Base-by-base conservation (phyloP, 2,113 vertebrate genomes). In the Amblyopsis rosae region DNA sequence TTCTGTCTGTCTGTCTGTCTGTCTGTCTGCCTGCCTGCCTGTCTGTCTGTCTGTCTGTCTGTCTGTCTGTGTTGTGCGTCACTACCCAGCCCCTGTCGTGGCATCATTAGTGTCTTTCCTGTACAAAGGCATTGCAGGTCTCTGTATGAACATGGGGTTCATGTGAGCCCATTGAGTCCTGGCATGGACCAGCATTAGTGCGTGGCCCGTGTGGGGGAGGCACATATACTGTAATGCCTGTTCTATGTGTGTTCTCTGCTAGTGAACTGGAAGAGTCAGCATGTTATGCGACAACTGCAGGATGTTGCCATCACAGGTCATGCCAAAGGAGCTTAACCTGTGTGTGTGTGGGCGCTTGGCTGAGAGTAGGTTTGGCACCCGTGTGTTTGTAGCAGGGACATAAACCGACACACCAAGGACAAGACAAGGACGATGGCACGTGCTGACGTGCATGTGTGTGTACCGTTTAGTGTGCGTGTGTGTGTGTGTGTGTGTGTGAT, bases 281-380 rank as follows among this genome's bases (percentile, higher is more conserved):
- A 47, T 58, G 19, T 56, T 54, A 61, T 49, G 69, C 26, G 62
- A 33, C 61, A 60, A n/a, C 35, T 41, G 35, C 56, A 41, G 26
- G 64, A 70, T 63, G 48, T 59, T 76, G 70, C 69, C 73, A 49
- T 65, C 63, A 70, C 15, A 65, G 35, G 47, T 67, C 41, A 79
- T 41, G 12, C 46, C 9, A 8, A 79, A 73, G 54, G 1, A 49
- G 49, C 67, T 64, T 59, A 67, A 59, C 74, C 54, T 48, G 59
- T 62, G 26, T 26, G 26, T 26, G 26, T 26, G 26, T 26, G 26
- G 26, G 26, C 26, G 26, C 26, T 26, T 26, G 26, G 26, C 26
- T 26, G 26, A 26, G 2, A 26, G 26, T 26, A 26, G 26, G 26
- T 26, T 26, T 26, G 26, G 26, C 26, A 26, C 26, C 26, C 26